These are phyloP conservation scores for Bedellia somnulentella DNA, from an alignment of 2,888 invertebrate species.

Conservation along the genomic window DNA sequence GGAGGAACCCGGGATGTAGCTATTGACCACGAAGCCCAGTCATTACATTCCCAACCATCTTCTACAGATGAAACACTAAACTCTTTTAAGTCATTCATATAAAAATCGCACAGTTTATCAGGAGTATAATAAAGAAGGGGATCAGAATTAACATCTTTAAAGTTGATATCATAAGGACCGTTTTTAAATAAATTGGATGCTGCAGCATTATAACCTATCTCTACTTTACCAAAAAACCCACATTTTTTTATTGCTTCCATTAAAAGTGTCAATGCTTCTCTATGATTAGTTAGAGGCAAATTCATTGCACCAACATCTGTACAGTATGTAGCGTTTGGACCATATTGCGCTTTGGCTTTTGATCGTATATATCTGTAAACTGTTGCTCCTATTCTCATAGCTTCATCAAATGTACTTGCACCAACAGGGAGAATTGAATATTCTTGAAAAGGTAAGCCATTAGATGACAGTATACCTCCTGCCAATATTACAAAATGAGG, in stretches of 20 bases:
- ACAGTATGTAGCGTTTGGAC: constrained; percentile 89
- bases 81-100: constrained; percentile 85
- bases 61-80: constrained; percentile 93
- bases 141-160: constrained; percentile 92
- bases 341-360: constrained; percentile 85
- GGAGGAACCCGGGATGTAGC: constrained; percentile 69
- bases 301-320: constrained; percentile 98
- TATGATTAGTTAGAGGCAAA: constrained; percentile 91
- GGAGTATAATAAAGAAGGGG: constrained; percentile 79
- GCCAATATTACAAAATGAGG: constrained; percentile 98
- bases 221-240: constrained; percentile 87
- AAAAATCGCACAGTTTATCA: constrained; percentile 82
- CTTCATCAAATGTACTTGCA: constrained; percentile 87
- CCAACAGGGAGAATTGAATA: constrained; percentile 93
- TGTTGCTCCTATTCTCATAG: constrained; percentile 96
- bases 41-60: constrained; percentile 97
- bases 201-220: constrained; percentile 96
- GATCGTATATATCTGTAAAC: constrained; percentile 92
- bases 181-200: constrained; percentile 93
- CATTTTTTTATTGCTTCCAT: constrained; percentile 87
- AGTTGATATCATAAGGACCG: constrained; percentile 90
- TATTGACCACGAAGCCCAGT: constrained; percentile 94
- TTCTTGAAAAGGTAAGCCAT: constrained; percentile 94
- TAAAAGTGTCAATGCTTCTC: constrained; percentile 86
- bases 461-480: constrained; percentile 95